phyloP scores from a whole-genome alignment of 2,113 vertebrate genomes.

The Centropus unirufus region DNA sequence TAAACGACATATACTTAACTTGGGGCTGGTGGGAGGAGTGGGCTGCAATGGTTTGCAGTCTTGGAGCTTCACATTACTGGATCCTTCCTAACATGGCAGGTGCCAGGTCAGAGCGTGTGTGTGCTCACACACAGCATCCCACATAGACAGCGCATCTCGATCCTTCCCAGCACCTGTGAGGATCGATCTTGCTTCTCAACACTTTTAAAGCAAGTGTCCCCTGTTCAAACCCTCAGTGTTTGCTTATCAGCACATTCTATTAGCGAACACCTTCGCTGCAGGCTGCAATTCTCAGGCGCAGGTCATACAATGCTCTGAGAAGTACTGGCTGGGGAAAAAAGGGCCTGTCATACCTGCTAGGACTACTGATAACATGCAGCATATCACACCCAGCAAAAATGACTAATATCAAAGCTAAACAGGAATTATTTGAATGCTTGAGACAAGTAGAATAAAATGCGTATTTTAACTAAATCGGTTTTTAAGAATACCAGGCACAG shows the following conservation, averaged over 20 bases:
- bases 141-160: not conserved
- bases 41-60: not conserved
- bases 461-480: conserved; percentile 58
- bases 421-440: conserved; percentile 29
- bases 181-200: conserved; percentile 44
- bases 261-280: not conserved
- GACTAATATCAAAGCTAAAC: conserved; percentile 36
- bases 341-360: not conserved
- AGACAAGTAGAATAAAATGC: conserved; percentile 56
- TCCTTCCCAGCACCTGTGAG: not conserved
- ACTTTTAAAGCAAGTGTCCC: conserved; percentile 25
- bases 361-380: conserved; percentile 19
- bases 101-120: not conserved
- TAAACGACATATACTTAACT: not conserved
- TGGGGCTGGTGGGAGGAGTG: not conserved
- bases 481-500: conserved; percentile 53
- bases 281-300: conserved; percentile 26
- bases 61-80: not conserved
- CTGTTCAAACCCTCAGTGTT: conserved; percentile 23
- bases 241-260: conserved; percentile 28
- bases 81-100: not conserved
- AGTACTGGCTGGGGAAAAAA: conserved; percentile 8
- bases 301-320: conserved; percentile 31
- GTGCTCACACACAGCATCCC: not conserved
- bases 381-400: conserved; percentile 13